These are phyloP conservation scores for Galerucella calmariensis DNA, from an alignment of 2,888 invertebrate genomes.

Conservation along the genomic window DNA sequence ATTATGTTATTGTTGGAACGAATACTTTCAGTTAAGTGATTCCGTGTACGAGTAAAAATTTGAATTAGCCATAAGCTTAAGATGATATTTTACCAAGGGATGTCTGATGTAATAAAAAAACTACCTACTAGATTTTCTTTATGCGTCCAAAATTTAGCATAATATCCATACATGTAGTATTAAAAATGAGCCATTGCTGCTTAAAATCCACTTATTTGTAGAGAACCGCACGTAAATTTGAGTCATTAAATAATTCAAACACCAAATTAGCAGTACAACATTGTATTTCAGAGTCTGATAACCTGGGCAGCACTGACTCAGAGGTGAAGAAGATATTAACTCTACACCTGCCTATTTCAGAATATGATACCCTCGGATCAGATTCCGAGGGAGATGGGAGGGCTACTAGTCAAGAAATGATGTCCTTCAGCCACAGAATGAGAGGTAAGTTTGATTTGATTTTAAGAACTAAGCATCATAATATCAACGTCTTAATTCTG, in stretches of 20 bases:
- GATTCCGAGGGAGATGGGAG: constrained; percentile 83
- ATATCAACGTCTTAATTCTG: too few species aligned
- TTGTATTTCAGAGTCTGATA: constrained; percentile 84
- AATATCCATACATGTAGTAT: constrained; percentile 2
- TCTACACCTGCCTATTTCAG: constrained; percentile 92
- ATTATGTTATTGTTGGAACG: neutral
- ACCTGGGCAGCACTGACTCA: constrained; percentile 94
- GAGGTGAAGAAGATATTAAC: constrained; percentile 94
- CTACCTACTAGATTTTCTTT: neutral
- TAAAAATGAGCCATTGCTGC: constrained; percentile 56
- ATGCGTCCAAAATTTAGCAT: neutral
- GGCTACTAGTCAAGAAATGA: constrained; percentile 71
- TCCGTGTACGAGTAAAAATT: too few species aligned
- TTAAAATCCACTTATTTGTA: constrained; percentile 37
- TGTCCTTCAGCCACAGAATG: constrained; percentile 68
- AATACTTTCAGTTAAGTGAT: neutral
- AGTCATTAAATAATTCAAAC: constrained; percentile 21
- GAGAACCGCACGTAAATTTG: constrained; percentile 28
- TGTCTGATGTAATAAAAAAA: too few species aligned
- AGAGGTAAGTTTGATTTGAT: constrained; percentile 58
- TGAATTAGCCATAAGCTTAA: too few species aligned
- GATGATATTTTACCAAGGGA: too few species aligned
- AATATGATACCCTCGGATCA: constrained; percentile 87
- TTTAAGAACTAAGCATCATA: too few species aligned
- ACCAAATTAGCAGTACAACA: constrained; percentile 45